A percentile compares a stretch with the other conserved stretches of the same genome.
Evolutionary conservation across 2,888 invertebrate genomes (phyloP).

Genomic region (Noctua janthina): DNA sequence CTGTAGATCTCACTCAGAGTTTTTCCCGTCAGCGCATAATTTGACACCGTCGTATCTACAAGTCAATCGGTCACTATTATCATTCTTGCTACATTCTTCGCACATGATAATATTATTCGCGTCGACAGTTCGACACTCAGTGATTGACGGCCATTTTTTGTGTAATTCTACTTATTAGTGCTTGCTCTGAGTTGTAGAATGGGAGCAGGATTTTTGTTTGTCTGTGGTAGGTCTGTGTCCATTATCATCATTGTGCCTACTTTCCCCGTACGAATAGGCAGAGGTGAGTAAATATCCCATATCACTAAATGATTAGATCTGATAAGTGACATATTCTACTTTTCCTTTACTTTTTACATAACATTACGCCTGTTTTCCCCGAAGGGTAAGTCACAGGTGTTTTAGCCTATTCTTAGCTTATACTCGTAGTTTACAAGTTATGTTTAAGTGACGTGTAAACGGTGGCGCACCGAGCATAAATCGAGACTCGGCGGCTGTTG

Average conservation of each 20-base stretch:
- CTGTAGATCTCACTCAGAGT: slow-evolving; percentile 27
- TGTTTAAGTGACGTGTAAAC: no score
- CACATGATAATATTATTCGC: slow-evolving; percentile 28
- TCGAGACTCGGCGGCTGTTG: neutral
- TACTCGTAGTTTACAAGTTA: neutral
- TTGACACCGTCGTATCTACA: slow-evolving; percentile 52
- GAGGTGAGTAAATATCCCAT: neutral
- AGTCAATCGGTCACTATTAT: slow-evolving; percentile 57
- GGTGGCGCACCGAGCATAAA: neutral
- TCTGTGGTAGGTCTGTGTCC: neutral
- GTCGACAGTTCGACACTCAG: slow-evolving; percentile 29
- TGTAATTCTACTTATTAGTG: slow-evolving; percentile 14
- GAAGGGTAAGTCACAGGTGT: neutral
- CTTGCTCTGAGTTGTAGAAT: slow-evolving; percentile 7
- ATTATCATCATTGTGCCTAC: neutral
- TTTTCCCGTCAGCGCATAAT: slow-evolving; percentile 43
- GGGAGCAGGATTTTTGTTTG: slow-evolving; percentile 7
- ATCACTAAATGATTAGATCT: neutral
- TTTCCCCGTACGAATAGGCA: neutral
- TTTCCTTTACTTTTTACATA: neutral
- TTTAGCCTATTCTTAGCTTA: neutral
- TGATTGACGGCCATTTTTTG: slow-evolving; percentile 38
- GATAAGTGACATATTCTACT: neutral
- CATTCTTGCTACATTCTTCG: slow-evolving; percentile 30
- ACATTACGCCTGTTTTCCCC: neutral